Conservation (phyloP, 2,888 invertebrate genomes). For the Napeogenes inachia region DNA sequence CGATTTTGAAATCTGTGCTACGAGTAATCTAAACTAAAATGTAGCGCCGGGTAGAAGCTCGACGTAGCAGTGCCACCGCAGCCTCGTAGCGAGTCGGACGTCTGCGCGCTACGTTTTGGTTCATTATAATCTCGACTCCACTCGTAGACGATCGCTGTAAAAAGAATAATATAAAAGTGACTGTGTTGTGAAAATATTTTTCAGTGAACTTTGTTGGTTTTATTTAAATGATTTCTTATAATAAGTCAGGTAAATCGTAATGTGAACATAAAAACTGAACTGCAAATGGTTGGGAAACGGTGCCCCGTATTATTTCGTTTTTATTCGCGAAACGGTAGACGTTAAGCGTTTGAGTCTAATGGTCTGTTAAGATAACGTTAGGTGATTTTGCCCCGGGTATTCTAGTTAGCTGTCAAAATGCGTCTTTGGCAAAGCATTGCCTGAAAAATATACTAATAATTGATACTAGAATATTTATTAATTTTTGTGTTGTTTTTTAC, state of each 20-base stretch:
- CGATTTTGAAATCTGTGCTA: slow-evolving; percentile 70
- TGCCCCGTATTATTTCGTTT: slow-evolving; percentile 49
- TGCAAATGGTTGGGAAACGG: slow-evolving; percentile 36
- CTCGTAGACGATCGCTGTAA: slow-evolving; percentile 16
- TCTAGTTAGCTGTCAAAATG: slow-evolving; percentile 31
- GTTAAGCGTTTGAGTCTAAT: slow-evolving; percentile 58
- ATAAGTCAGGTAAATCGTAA: slow-evolving; percentile 47
- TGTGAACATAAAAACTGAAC: slow-evolving; percentile 45
- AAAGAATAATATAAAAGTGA: slow-evolving; percentile 36
- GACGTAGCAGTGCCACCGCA: slow-evolving; percentile 67
- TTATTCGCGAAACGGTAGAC: slow-evolving; percentile 49
- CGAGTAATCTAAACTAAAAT: slow-evolving; percentile 64
- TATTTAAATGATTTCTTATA: background rate
- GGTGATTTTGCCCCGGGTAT: slow-evolving; percentile 37
- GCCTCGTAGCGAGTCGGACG: slow-evolving; percentile 60
- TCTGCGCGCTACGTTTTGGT: slow-evolving; percentile 25
- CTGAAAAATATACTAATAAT: too few species aligned
- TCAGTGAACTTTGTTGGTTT: slow-evolving; percentile 31
- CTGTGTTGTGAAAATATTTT: slow-evolving; percentile 44
- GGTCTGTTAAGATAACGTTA: slow-evolving; percentile 65
- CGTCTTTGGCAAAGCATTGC: slow-evolving; percentile 9
- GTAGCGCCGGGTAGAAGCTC: slow-evolving; percentile 60
- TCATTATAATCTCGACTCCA: slow-evolving; percentile 13
- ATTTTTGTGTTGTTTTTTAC: too few species aligned
- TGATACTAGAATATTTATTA: too few species aligned